These are phyloP conservation scores for Steatornis caripensis DNA, from an alignment of 2,113 vertebrate genomes.

Conservation along the genomic window DNA sequence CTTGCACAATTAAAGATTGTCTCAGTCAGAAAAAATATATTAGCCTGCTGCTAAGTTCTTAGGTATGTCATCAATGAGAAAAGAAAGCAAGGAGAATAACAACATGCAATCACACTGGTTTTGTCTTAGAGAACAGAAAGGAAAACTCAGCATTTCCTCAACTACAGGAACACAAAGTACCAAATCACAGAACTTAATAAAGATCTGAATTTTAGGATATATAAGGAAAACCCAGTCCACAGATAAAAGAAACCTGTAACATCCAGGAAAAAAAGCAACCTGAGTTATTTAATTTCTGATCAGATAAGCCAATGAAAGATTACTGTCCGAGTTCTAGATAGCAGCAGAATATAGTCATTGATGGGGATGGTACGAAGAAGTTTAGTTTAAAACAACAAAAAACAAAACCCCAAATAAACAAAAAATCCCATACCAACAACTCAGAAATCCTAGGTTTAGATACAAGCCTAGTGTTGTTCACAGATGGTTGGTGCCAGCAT, in stretches of 20 bases:
- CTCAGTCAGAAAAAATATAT: background rate
- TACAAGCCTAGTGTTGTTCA: background rate
- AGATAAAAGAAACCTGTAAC: background rate
- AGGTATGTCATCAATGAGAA: background rate
- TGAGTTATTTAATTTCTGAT: background rate
- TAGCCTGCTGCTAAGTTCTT: background rate
- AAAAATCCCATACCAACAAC: background rate
- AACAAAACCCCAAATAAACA: background rate
- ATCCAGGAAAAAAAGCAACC: background rate
- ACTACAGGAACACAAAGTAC: background rate
- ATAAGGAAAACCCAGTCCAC: background rate
- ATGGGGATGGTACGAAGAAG: background rate
- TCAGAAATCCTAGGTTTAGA: background rate
- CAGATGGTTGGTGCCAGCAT: background rate
- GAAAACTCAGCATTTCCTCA: background rate
- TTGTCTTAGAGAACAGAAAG: background rate
- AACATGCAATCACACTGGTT: background rate
- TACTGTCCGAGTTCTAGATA: background rate
- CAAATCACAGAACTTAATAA: background rate
- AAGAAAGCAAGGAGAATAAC: background rate
- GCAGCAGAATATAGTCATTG: background rate
- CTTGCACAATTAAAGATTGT: background rate
- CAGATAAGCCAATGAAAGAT: background rate
- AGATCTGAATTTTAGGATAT: background rate
- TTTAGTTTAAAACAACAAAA: background rate